Conservation (phyloP, 2,888 invertebrate species). For the Drosophila lacicola region DNA sequence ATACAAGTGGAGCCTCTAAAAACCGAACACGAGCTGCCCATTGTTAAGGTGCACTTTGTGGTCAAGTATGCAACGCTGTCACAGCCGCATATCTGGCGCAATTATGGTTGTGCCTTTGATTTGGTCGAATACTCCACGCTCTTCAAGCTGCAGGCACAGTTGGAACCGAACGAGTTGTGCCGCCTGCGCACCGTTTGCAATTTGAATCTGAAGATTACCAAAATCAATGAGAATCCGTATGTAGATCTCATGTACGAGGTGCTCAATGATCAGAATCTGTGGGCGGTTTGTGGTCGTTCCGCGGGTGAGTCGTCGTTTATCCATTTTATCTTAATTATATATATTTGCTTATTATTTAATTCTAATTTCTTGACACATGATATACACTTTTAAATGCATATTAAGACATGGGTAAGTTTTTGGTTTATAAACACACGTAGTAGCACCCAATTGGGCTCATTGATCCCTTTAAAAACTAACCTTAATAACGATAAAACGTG, state of each 20-base stretch:
- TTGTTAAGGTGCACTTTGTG: slow-evolving; percentile 88
- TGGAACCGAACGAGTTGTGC: slow-evolving; percentile 95
- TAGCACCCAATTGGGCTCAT: slow-evolving; percentile 11
- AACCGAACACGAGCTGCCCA: slow-evolving; percentile 86
- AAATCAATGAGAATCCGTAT: slow-evolving; percentile 86
- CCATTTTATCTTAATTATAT: slow-evolving; percentile 1
- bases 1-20: slow-evolving; percentile 88
- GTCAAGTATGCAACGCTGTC: slow-evolving; percentile 86
- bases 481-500: background rate
- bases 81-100: slow-evolving; percentile 82
- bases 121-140: slow-evolving; percentile 94
- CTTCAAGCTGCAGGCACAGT: slow-evolving; percentile 89
- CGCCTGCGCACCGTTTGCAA: slow-evolving; percentile 95
- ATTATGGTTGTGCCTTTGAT: slow-evolving; percentile 90
- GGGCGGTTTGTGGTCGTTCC: slow-evolving; percentile 96
- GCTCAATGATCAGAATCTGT: slow-evolving; percentile 94
- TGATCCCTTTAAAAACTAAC: background rate
- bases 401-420: slow-evolving; percentile 71
- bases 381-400: slow-evolving; percentile 50
- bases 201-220: slow-evolving; percentile 90
- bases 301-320: slow-evolving; percentile 87
- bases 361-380: slow-evolving; percentile 58
- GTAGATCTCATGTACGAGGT: slow-evolving; percentile 95
- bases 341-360: slow-evolving; percentile 54
- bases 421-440: slow-evolving; percentile 40